A percentile compares a stretch with the other conserved stretches of the same genome.
Conservation (phyloP, 2,113 vertebrate species). For the Amphiprion percula region DNA sequence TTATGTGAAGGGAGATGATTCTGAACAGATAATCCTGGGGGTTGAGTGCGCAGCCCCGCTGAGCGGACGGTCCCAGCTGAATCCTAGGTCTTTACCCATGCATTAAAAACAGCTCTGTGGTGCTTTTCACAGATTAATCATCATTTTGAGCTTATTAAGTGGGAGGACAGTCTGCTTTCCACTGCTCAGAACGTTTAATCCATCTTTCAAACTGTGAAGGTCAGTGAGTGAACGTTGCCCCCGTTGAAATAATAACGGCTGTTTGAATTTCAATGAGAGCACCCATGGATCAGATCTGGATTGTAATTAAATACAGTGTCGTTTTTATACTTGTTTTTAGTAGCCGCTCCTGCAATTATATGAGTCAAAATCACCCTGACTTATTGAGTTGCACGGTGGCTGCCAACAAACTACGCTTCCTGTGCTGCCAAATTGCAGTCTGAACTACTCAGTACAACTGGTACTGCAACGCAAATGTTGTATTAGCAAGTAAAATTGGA, state of each 20-base stretch:
- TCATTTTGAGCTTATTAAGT: constrained; percentile 85
- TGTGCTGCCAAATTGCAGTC: constrained; percentile 25
- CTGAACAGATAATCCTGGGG: constrained; percentile 55
- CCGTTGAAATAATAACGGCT: constrained; percentile 67
- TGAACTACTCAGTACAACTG: constrained; percentile 11
- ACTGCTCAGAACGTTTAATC: constrained; percentile 82
- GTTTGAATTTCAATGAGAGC: constrained; percentile 72
- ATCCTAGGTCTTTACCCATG: constrained; percentile 71
- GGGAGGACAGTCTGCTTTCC: constrained; percentile 80
- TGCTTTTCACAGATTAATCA: constrained; percentile 84
- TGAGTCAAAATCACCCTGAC: constrained; percentile 34
- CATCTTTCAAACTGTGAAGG: constrained; percentile 85
- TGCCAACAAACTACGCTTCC: constrained; percentile 39
- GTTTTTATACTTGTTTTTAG: constrained; percentile 34
- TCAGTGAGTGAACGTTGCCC: constrained; percentile 77
- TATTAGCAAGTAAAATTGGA: not conserved
- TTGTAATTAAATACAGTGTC: constrained; percentile 62
- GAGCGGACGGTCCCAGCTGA: constrained; percentile 64
- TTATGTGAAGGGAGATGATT: constrained; percentile 57
- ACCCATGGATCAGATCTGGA: constrained; percentile 38
- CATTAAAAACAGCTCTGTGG: constrained; percentile 71
- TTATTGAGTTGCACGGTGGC: constrained; percentile 38
- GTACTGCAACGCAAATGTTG: constrained; percentile 28
- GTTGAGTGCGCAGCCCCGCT: constrained; percentile 41
- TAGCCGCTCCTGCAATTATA: constrained; percentile 7